Percentiles rank a stretch among this genome's conserved stretches.
phyloP scores from a whole-genome alignment of 30 jellyfish, hydroid and myxozoan species.

The Sanderia malayensis region DNA sequence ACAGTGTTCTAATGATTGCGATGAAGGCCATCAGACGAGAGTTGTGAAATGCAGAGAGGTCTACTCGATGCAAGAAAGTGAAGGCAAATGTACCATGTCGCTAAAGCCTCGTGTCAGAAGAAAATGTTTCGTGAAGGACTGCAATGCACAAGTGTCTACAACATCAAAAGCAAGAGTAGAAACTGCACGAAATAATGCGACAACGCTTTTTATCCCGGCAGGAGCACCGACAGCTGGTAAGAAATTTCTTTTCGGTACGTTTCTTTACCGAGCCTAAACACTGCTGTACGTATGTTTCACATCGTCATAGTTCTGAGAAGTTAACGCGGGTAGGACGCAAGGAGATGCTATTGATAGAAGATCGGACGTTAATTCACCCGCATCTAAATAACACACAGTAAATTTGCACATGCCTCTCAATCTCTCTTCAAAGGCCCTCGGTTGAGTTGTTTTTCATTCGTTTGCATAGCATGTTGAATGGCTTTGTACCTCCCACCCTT shows the following conservation, averaged over 20 bases:
- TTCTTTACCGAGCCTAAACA: too few relatives aligned
- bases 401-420: too few relatives aligned
- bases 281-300: too few relatives aligned
- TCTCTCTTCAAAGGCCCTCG: too few relatives aligned
- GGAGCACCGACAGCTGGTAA: constrained; percentile 60
- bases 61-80: constrained; percentile 23
- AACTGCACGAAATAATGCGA: not conserved
- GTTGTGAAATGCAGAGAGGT: constrained; percentile 65
- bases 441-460: too few relatives aligned
- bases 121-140: constrained; percentile 25
- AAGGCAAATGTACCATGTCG: constrained; percentile 50
- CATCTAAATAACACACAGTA: too few relatives aligned
- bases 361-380: too few relatives aligned
- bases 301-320: too few relatives aligned
- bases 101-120: constrained; percentile 45
- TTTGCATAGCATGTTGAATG: too few relatives aligned
- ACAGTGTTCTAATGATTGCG: constrained; percentile 73
- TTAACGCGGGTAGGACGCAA: too few relatives aligned
- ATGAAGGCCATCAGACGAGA: constrained; percentile 50
- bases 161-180: not conserved
- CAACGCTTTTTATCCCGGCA: constrained; percentile 29
- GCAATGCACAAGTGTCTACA: constrained; percentile 34
- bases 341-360: too few relatives aligned
- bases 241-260: not conserved
- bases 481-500: too few relatives aligned